A percentile compares a stretch with the other conserved stretches of the same genome.
phyloP scores from a whole-genome alignment of 2,888 invertebrate genomes.

The Horisme vitalbata region DNA sequence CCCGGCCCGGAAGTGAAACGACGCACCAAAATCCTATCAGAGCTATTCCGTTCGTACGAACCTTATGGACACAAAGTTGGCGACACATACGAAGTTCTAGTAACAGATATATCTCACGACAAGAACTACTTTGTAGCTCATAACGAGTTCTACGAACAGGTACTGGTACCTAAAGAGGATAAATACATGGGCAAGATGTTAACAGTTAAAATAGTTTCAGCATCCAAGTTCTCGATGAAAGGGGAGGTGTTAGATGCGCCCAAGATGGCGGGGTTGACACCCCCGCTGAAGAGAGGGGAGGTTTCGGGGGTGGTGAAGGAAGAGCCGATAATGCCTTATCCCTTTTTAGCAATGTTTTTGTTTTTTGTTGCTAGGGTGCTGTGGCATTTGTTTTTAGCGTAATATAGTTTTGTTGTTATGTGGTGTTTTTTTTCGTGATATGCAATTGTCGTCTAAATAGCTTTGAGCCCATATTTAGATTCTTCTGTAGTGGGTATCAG shows the following conservation, averaged over 20 bases:
- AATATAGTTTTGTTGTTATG: constrained; percentile 11
- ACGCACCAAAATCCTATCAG: constrained; percentile 93
- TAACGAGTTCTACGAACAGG: constrained; percentile 96
- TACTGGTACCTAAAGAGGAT: constrained; percentile 90
- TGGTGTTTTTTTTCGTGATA: not conserved
- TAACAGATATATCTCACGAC: constrained; percentile 97
- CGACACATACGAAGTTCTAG: constrained; percentile 89
- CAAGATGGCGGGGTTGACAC: constrained; percentile 76
- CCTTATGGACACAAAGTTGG: constrained; percentile 90
- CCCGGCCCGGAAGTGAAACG: constrained; percentile 94
- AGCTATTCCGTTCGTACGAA: constrained; percentile 94
- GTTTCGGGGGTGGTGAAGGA: constrained; percentile 73
- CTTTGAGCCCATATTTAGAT: too few species aligned
- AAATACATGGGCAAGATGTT: constrained; percentile 92
- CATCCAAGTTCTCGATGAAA: constrained; percentile 90
- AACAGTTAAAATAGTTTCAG: constrained; percentile 87
- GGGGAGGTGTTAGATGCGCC: constrained; percentile 85
- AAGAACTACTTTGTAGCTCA: constrained; percentile 95
- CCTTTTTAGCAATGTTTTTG: constrained; percentile 59
- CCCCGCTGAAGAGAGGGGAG: constrained; percentile 79
- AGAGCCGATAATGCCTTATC: constrained; percentile 52
- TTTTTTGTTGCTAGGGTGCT: constrained; percentile 69
- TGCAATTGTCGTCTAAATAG: too few species aligned
- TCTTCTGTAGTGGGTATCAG: too few species aligned
- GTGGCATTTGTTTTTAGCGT: constrained; percentile 58